Base-by-base conservation (phyloP, 2,888 invertebrate genomes). In the Acleris laterana region DNA sequence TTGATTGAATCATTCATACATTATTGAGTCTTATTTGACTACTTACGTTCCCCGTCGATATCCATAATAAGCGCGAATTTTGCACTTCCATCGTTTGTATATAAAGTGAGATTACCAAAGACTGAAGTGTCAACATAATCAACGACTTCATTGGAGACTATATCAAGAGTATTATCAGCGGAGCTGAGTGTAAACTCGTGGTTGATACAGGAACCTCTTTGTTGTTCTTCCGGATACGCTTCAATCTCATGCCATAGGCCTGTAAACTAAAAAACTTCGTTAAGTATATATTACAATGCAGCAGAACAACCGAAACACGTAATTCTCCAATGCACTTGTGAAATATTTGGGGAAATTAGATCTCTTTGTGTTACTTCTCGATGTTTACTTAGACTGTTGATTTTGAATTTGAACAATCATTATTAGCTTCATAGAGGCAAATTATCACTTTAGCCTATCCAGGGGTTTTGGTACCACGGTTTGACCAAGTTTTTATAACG, bases 231-330 rank as follows among this genome's bases (percentile, higher is more conserved):
- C 71, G 93, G 94, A 59, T 72, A 72, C 9, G 70, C 68, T 22
- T 62, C 67, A 17, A 89, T 89, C 80, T 94, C 94, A 77, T 93
- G 94, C 94, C 94, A 95, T 76, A 88, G 89, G 28, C 95, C 94
- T 67, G 90, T 71, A 74, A 91, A 93, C 93, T 93, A 79, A 51
- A 78, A 16, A 5, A 16, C 16, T 44, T 44, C 16, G 42, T 13
- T 16, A 5, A 44, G 16, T 16, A 44, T 16, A 7, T 28, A 7
- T 9, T 28, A 9, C 7, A 28, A 28, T 28, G 25, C 25, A 28
- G 25, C 25, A 7, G 25, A 6, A 5, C 3, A 2, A 28, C 28
- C 1, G 9, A 7, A 28, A 28, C 28, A 28, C 28, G 28, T 28
- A 9, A 28, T 28, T 28, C 9, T 0, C 9, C 9, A 28, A 28